Conservation (phyloP, 2,888 invertebrate genomes). For the Sturmia bella region DNA sequence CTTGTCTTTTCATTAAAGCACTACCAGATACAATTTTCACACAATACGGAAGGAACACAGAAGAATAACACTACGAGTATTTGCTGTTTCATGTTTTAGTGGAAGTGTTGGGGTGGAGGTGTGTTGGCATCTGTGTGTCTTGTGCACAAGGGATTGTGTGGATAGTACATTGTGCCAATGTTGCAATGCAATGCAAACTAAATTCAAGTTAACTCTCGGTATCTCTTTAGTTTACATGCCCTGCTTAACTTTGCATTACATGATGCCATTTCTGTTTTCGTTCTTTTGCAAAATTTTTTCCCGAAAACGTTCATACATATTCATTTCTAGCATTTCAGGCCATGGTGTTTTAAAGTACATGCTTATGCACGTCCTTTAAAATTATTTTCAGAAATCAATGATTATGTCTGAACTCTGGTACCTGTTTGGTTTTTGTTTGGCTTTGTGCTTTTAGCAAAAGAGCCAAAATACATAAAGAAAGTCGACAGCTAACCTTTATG, state of each 20-base stretch:
- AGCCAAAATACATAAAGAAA: slow-evolving; percentile 45
- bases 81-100: slow-evolving; percentile 51
- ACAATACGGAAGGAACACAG: not conserved
- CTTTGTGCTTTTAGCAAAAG: not conserved
- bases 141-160: slow-evolving; percentile 6
- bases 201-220: slow-evolving; percentile 14
- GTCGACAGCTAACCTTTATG: slow-evolving; percentile 36
- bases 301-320: too few relatives aligned
- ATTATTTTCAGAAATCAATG: slow-evolving; percentile 54
- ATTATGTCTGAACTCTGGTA: slow-evolving; percentile 56
- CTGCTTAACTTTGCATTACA: slow-evolving; percentile 49
- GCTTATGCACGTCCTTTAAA: slow-evolving; percentile 37
- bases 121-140: not conserved
- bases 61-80: not conserved
- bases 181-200: slow-evolving; percentile 37
- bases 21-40: not conserved
- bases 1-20: slow-evolving; percentile 71
- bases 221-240: slow-evolving; percentile 36
- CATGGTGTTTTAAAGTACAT: not conserved
- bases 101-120: not conserved
- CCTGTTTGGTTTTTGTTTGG: not conserved
- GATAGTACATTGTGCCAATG: slow-evolving; percentile 11
- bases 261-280: slow-evolving; percentile 44
- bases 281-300: not conserved
- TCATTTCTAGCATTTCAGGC: not conserved